Evolutionary conservation across 1,140 invertebrate genomes (phyloP).

Genomic region (Bombus ignitus): DNA sequence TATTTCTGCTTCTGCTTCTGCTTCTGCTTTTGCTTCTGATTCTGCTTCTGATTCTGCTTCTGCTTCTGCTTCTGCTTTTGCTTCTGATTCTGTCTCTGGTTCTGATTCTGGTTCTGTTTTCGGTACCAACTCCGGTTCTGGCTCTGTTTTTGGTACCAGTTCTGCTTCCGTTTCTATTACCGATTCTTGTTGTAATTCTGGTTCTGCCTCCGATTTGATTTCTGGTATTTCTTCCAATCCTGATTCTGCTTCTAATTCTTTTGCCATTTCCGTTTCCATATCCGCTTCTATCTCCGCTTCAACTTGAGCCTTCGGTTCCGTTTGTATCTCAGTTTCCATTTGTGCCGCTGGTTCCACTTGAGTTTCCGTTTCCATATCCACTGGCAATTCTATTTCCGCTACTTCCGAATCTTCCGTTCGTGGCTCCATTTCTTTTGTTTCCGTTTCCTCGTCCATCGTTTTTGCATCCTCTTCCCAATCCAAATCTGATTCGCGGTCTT

Average conservation of each 20-base stretch:
- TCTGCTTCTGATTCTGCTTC: not conserved
- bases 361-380: constrained; percentile 5
- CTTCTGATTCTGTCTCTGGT: no score
- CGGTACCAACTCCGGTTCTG: not conserved
- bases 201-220: not conserved
- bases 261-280: not conserved
- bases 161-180: not conserved
- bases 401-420: not conserved
- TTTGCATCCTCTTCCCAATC: not conserved
- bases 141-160: not conserved
- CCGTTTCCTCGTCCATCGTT: not conserved
- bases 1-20: not conserved
- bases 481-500: not conserved
- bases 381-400: constrained; percentile 5
- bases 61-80: not conserved
- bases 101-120: not conserved
- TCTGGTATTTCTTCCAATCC: not conserved
- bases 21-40: not conserved
- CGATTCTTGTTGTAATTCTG: not conserved
- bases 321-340: constrained; percentile 19
- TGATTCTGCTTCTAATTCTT: no score
- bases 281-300: not conserved
- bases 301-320: not conserved
- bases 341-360: constrained; percentile 7
- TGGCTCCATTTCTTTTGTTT: not conserved